Percentiles rank a stretch among this genome's conserved stretches.
Evolutionary conservation across 2,797 vertebrate species (phyloP).

Genomic region (Ibycter americanus): DNA sequence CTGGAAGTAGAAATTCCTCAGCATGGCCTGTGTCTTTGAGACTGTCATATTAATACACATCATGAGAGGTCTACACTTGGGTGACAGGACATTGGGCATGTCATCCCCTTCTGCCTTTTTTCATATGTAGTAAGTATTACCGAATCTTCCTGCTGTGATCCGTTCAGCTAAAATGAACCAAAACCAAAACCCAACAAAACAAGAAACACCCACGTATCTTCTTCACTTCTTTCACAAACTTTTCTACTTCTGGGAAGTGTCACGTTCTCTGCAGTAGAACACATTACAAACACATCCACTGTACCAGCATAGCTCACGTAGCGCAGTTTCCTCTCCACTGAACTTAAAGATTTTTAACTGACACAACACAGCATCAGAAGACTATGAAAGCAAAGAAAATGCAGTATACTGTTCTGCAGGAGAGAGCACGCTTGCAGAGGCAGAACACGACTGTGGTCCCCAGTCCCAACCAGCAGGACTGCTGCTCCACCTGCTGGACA

Average conservation of each 20-base stretch:
- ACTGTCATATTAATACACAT: neutral
- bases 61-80: fast-evolving
- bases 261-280: neutral
- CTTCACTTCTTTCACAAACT: neutral
- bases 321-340: neutral
- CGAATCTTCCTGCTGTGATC: neutral
- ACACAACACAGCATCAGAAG: neutral
- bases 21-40: neutral
- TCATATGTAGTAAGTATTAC: neutral
- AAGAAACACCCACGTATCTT: neutral
- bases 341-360: neutral
- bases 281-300: neutral
- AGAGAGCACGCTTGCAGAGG: fast-evolving
- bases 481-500: slow-evolving; percentile 59
- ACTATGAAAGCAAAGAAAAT: neutral
- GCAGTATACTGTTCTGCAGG: neutral
- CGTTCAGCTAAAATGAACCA: neutral
- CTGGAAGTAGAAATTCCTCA: neutral
- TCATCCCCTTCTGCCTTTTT: neutral
- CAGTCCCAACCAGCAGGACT: neutral
- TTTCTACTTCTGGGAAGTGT: neutral
- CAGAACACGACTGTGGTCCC: neutral
- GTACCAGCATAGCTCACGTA: neutral
- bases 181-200: neutral
- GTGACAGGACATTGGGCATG: neutral